Base-by-base conservation (phyloP, 2,888 invertebrate genomes). In the Sinhomidia bicolor region DNA sequence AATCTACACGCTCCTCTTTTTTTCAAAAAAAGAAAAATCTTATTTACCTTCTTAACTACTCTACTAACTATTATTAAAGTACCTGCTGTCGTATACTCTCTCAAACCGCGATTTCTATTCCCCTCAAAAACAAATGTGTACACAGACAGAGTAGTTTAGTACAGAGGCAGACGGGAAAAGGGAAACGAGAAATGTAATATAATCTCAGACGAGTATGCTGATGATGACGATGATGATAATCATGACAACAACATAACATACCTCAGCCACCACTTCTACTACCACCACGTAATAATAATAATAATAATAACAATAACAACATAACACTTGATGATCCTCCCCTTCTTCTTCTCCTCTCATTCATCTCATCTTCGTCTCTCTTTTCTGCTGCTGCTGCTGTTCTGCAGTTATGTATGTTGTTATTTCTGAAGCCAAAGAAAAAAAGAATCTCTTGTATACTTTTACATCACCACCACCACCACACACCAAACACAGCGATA, bases 281-380 rank as follows among this genome's bases (percentile, higher is more conserved):
- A n/a, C 47, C 14, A 6, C 47, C 2, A 9, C 9, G 5, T 9
- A 10, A 47, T 10, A 1, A 47, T 14, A 9, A 47, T 9, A n/a
- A 26, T 14, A 60, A 60, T 60, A 60, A 60, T 60, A 60, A 60
- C 12, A 60, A 47, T 14, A 6, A 71, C 10, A 44, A 47, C 32
- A 68, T 47, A 81, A 81, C 65, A 81, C 65, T 81, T 81, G 81
- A 81, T 81, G 81, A 81, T 81, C 65, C 47, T 81, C 65, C 60
- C 57, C 41, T 60, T 60, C 14, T 26, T 60, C 57, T 26, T 17
- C 54, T 54, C 17, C 17, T 57, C 20, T 65, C 65, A 80, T 29
- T 62, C 41, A 44, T 47, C 41, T 81, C 29, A 44, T n/a, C n/a
- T n/a, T n/a, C n/a, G n/a, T n/a, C n/a, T n/a, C n/a, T n/a, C 10